phyloP scores from a whole-genome alignment of 1,140 invertebrate species.

The Hypothenemus hampei region DNA sequence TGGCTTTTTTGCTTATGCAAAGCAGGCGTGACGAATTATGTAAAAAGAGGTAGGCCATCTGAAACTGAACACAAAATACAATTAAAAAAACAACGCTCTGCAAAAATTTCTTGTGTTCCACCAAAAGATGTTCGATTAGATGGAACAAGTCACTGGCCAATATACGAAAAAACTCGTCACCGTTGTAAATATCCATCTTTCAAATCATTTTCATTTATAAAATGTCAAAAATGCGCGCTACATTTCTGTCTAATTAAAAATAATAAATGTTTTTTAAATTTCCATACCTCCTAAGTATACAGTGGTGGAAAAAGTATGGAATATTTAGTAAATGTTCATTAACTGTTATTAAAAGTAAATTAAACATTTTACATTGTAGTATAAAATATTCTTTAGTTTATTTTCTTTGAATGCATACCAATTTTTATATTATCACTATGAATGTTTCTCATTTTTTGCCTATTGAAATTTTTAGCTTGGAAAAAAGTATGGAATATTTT shows the following conservation, averaged over 20 bases:
- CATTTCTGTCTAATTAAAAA: constrained; percentile 28
- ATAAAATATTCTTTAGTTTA: not conserved
- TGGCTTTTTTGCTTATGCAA: constrained; percentile 17
- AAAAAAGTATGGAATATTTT: not conserved
- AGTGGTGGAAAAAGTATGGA: not conserved
- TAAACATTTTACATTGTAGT: too few relatives aligned
- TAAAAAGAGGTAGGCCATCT: constrained; percentile 1
- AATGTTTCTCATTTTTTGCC: not conserved
- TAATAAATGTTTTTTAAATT: constrained; percentile 28
- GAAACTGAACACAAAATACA: constrained; percentile 5
- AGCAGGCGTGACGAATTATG: too few relatives aligned
- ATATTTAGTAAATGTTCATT: constrained; percentile 9
- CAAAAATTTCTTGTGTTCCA: not conserved
- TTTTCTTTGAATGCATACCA: not conserved
- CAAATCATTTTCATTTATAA: constrained; percentile 17
- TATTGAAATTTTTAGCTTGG: not conserved
- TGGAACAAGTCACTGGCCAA: constrained; percentile 2
- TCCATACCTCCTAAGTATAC: not conserved
- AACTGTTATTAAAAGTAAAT: constrained; percentile 1
- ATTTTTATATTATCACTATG: not conserved
- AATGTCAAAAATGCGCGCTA: constrained; percentile 28
- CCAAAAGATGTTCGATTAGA: constrained; percentile 9
- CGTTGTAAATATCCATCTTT: constrained; percentile 10
- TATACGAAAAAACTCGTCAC: not conserved
- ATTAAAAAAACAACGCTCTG: not conserved